Percentiles rank a stretch among this genome's conserved stretches.
Conservation (phyloP, 2,797 vertebrate species). For the Glyptemys insculpta region DNA sequence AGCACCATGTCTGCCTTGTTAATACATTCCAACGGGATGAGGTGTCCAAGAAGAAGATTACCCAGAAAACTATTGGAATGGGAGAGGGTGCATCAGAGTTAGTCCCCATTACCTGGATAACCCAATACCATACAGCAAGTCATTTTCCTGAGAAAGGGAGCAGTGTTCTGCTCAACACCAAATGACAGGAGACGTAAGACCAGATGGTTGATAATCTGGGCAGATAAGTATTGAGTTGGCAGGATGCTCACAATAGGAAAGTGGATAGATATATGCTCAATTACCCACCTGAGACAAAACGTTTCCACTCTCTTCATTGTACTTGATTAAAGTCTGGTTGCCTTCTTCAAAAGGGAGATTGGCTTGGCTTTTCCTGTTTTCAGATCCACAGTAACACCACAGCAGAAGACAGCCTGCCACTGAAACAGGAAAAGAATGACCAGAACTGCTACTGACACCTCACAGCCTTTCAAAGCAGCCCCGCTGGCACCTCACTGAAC, state of each 20-base stretch:
- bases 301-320: constrained; percentile 85
- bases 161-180: background rate
- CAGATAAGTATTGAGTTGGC: background rate
- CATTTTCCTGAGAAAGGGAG: background rate
- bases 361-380: background rate
- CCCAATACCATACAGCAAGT: background rate
- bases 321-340: constrained; percentile 85
- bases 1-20: background rate
- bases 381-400: background rate
- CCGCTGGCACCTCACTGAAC: background rate
- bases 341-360: constrained; percentile 61
- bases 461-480: background rate
- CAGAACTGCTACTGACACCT: background rate
- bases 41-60: background rate
- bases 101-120: background rate
- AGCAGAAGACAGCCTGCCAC: constrained; percentile 37
- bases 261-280: background rate
- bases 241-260: background rate
- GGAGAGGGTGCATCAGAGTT: background rate
- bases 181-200: background rate
- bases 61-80: background rate
- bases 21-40: background rate
- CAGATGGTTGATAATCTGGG: background rate
- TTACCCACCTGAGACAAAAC: constrained; percentile 66
- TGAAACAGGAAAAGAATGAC: background rate